Percentiles rank a stretch among this genome's conserved stretches.
These are phyloP conservation scores for Aphis craccivora DNA, from an alignment of 1,140 invertebrate species.

Conservation along the genomic window DNA sequence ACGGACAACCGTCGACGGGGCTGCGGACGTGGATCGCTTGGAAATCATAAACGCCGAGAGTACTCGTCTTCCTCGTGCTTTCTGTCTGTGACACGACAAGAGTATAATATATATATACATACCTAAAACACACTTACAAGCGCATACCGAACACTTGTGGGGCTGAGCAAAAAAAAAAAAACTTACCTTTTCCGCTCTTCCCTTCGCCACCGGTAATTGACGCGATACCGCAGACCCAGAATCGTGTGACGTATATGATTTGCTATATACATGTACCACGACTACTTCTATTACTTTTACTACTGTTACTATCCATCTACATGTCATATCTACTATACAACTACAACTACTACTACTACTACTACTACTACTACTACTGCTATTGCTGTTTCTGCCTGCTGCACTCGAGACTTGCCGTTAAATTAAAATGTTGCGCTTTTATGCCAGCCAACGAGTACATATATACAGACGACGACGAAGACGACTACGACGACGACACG, in stretches of 20 bases:
- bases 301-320: too few species aligned
- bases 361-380: not conserved
- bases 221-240: not conserved
- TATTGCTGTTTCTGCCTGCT: not conserved
- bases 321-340: too few species aligned
- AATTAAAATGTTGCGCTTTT: conserved; percentile 40
- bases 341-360: not conserved
- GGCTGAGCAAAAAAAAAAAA: not conserved
- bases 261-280: not conserved
- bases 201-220: not conserved
- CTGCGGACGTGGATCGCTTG: not conserved
- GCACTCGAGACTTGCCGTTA: conserved; percentile 9
- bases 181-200: not conserved
- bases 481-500: not conserved
- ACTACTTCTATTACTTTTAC: too few species aligned
- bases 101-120: not conserved
- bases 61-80: not conserved
- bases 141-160: not conserved
- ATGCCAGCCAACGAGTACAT: not conserved
- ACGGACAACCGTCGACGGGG: not conserved
- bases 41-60: not conserved
- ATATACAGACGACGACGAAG: not conserved
- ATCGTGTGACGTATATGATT: not conserved
- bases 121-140: not conserved
- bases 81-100: not conserved